Evolutionary conservation across 2,888 invertebrate genomes (phyloP), one percentile per base, ranked within the genome.

Genomic region (Sicus ferrugineus): DNA sequence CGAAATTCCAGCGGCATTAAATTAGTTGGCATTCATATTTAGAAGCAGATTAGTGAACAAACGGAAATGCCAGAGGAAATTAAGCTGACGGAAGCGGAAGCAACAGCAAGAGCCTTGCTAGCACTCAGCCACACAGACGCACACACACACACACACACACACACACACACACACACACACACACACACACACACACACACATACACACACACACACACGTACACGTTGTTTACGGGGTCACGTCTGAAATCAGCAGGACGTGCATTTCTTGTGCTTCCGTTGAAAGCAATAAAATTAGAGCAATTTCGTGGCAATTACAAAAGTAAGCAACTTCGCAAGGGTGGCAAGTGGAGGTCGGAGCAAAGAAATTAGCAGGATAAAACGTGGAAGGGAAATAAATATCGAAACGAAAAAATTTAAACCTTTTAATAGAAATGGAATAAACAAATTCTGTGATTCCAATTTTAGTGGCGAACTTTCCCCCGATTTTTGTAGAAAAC

Each of bases 61-160:
- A 67, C 48, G 67, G 67, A 67, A 67, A 67, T 54, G 48, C 31
- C 21, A 67, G 23, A 30, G 67, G 67, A 67, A 67, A 67, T 67
- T 38, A 59, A 59, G 31, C 58, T 59, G 48, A 48, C 59, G 46
- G 58, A 48, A 67, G 31, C 59, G 67, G 67, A 67, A 59, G 21
- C 56, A 66, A 28, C 66, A 66, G 31, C 56, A 46, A 66, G 38
- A 54, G 46, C 23, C 54, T 56, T 38, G 21, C 28, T 19, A 52
- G 50, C 19, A 28, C 11, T 19, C 30, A 30, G n/a, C 14, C 48
- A 63, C 14, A 9, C 19, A 21, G n/a, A 19, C n/a, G 48, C 42
- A 48, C 19, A 48, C 28, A 48, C 30, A 30, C 28, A 28, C 48
- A 63, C 14, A 9, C 19, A 21, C 30, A 19, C n/a, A 63, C 42